Evolutionary conservation across 2,888 invertebrate species (phyloP), one percentile per base, ranked within the genome.

Genomic region (Helleia helle): DNA sequence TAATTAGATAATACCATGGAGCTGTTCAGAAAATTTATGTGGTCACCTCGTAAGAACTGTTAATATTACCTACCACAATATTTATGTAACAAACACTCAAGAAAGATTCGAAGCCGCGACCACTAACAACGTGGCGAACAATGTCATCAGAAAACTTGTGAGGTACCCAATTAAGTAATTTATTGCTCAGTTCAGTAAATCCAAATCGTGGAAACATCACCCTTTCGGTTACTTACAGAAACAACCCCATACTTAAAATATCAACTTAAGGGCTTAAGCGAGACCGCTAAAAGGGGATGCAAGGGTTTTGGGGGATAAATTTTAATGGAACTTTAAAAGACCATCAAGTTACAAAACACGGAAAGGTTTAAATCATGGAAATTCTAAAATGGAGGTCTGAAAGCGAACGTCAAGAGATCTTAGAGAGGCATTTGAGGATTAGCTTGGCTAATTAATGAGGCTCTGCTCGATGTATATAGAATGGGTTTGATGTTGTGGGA

Each of bases 201-300:
- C 43, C 28, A 43, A 34, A 22, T 11, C 22, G 12, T 9, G 34
- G 31, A 25, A 39, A 40, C 31, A 15, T 41, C 34, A 36, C 26
- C 44, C 37, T 13, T 40, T 44, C 22, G 34, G 37, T 34, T 46
- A 26, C 45, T 41, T 45, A 18, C 40, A 29, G 17, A 38, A 38
- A 40, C 40, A 44, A 7, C 42, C 36, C 39, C 36, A 38, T 24
- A 47, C 38, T 41, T 40, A 41, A 45, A 47, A 45, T 45, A 43
- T 40, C 43, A 47, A 47, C 42, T 47, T 31, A 25, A 30, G 40
- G 40, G 38, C 37, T 25, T 31, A 45, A 41, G 12, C 38, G 42
- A 40, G 39, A 44, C 49, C 42, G 42, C 49, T 41, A 44, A 49
- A 47, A 44, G 45, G 34, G 44, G 46, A 38, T 43, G 29, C 13